These are phyloP conservation scores for Hoplodrina ambigua DNA, from an alignment of 2,888 invertebrate genomes.

Conservation along the genomic window DNA sequence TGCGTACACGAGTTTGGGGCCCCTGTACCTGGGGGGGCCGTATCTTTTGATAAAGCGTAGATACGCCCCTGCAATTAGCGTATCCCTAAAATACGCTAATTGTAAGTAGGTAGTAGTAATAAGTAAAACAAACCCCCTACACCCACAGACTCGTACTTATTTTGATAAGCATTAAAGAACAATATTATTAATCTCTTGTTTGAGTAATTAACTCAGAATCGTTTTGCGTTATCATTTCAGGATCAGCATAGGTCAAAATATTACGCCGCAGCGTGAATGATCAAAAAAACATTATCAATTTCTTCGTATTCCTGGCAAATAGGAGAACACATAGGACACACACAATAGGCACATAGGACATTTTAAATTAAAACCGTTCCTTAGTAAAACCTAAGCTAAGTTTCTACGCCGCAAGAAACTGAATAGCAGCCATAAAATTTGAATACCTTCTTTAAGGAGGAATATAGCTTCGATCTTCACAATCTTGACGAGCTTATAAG, in stretches of 20 bases:
- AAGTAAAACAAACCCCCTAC: conserved; percentile 1
- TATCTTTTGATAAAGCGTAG: too few relatives aligned
- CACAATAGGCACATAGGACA: too few relatives aligned
- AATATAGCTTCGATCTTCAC: not conserved
- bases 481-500: too few relatives aligned
- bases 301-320: conserved; percentile 18
- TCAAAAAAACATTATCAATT: conserved; percentile 17
- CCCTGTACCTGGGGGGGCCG: too few relatives aligned
- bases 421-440: not conserved
- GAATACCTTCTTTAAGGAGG: not conserved
- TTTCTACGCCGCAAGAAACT: conserved; percentile 6
- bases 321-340: too few relatives aligned
- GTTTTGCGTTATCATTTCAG: conserved; percentile 19
- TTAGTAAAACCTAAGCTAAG: not conserved
- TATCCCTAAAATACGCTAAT: too few relatives aligned
- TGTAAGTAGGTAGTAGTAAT: not conserved
- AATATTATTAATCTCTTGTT: conserved; percentile 4
- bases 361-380: not conserved
- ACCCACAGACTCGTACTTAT: not conserved
- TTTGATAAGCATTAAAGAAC: not conserved
- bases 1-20: too few relatives aligned
- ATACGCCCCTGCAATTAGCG: too few relatives aligned
- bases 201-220: conserved; percentile 11
- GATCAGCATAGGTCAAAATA: conserved; percentile 36
- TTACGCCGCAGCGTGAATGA: conserved; percentile 24